These are phyloP conservation scores for Cynodonichthys magdalenae DNA, from an alignment of 2,797 vertebrate genomes.

Conservation along the genomic window DNA sequence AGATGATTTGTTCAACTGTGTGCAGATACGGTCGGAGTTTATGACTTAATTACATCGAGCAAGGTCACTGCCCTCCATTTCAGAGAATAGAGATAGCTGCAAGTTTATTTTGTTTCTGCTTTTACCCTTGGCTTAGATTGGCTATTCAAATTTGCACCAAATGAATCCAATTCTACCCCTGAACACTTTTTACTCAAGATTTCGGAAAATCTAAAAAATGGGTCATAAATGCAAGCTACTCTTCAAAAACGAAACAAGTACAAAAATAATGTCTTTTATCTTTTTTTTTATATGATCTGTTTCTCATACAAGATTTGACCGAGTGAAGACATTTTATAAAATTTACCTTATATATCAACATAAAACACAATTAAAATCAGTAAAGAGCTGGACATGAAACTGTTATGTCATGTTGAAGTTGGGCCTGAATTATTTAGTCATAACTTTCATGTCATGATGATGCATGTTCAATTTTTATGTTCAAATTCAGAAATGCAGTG, in stretches of 20 bases:
- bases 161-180: conserved; percentile 30
- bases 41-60: conserved; percentile 66
- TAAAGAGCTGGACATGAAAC: not conserved
- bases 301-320: not conserved
- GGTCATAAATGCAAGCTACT: conserved; percentile 1
- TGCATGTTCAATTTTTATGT: conserved; percentile 5
- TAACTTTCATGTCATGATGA: conserved; percentile 51
- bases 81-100: conserved; percentile 58
- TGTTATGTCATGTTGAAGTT: conserved; percentile 12
- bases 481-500: conserved; percentile 5
- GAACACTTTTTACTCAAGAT: conserved; percentile 17
- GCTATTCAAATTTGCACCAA: conserved; percentile 41
- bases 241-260: conserved; percentile 9
- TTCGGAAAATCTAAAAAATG: conserved; percentile 18
- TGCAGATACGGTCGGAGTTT: conserved; percentile 44
- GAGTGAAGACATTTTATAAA: not conserved
- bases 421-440: conserved; percentile 46
- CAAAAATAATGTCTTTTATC: not conserved
- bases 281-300: not conserved
- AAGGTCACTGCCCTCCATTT: conserved; percentile 74
- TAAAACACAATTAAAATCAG: not conserved
- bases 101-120: conserved; percentile 49
- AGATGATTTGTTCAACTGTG: conserved; percentile 46
- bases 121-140: conserved; percentile 57
- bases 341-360: not conserved